Conservation (phyloP, 2,797 vertebrate species). For the Micropoecilia bifurca region DNA sequence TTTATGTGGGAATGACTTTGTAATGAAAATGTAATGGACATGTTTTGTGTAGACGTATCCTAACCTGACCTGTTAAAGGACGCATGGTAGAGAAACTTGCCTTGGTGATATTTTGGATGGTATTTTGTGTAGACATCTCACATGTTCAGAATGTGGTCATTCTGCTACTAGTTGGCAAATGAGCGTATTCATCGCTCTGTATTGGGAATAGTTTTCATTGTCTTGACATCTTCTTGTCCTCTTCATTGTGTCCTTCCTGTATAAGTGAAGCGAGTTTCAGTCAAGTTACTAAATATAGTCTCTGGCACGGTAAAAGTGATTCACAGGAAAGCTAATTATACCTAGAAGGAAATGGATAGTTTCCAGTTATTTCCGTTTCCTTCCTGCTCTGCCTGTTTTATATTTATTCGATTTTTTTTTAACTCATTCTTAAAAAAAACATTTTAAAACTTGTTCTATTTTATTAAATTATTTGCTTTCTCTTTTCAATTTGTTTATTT, state of each 20-base stretch:
- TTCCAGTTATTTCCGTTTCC: background rate
- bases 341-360: conserved; percentile 3
- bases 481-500: background rate
- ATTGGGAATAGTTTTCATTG: conserved; percentile 12
- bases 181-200: background rate
- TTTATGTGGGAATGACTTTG: too few relatives aligned
- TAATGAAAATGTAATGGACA: too few relatives aligned
- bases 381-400: background rate
- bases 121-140: background rate
- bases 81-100: background rate
- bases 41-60: too few relatives aligned
- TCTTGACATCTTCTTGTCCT: background rate
- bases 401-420: background rate
- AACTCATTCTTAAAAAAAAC: background rate
- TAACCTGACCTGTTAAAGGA: too few relatives aligned
- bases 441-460: background rate
- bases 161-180: background rate
- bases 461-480: background rate
- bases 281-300: background rate
- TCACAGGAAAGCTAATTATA: conserved; percentile 7
- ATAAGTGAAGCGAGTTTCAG: conserved; percentile 4
- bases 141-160: background rate
- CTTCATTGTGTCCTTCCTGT: background rate
- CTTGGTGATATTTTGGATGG: background rate
- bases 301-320: background rate